phyloP scores from a whole-genome alignment of 2,113 vertebrate genomes.

The Clinocottus analis region DNA sequence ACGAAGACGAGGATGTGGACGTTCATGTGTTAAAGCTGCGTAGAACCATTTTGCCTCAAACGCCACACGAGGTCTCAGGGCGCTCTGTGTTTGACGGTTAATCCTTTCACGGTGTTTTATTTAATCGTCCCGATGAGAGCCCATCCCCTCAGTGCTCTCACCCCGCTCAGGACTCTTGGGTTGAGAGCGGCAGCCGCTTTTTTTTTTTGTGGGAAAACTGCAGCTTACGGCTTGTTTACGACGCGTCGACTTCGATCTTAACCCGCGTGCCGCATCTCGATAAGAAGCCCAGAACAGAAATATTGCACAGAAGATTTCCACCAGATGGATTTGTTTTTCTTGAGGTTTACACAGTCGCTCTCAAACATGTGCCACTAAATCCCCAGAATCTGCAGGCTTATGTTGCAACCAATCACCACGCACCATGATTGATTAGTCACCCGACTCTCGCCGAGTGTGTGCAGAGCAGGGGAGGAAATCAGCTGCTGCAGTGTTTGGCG shows the following conservation, averaged over 20 bases:
- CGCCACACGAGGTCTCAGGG: slow-evolving; percentile 9
- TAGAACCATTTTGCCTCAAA: slow-evolving; percentile 5
- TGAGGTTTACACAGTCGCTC: slow-evolving; percentile 38
- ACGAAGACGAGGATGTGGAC: no score
- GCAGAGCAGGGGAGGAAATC: slow-evolving; percentile 13
- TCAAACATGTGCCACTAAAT: slow-evolving; percentile 35
- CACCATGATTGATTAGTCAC: slow-evolving; percentile 36
- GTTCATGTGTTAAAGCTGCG: no score
- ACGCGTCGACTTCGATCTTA: not conserved
- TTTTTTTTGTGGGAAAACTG: no score
- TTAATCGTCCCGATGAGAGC: slow-evolving; percentile 19
- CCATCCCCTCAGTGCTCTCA: not conserved
- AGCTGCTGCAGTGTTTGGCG: not conserved
- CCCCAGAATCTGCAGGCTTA: slow-evolving; percentile 30
- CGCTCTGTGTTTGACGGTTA: slow-evolving; percentile 27
- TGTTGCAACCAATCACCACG: slow-evolving; percentile 14
- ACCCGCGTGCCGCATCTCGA: slow-evolving; percentile 9
- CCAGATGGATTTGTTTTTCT: slow-evolving; percentile 41
- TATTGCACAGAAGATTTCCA: not conserved
- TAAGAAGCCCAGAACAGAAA: slow-evolving; percentile 1
- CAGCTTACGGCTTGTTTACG: not conserved
- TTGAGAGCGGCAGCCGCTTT: not conserved
- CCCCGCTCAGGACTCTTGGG: not conserved
- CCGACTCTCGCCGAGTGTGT: slow-evolving; percentile 12
- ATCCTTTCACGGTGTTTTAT: slow-evolving; percentile 9